Conservation (phyloP, 2,888 invertebrate species). For the Acheta domesticus region DNA sequence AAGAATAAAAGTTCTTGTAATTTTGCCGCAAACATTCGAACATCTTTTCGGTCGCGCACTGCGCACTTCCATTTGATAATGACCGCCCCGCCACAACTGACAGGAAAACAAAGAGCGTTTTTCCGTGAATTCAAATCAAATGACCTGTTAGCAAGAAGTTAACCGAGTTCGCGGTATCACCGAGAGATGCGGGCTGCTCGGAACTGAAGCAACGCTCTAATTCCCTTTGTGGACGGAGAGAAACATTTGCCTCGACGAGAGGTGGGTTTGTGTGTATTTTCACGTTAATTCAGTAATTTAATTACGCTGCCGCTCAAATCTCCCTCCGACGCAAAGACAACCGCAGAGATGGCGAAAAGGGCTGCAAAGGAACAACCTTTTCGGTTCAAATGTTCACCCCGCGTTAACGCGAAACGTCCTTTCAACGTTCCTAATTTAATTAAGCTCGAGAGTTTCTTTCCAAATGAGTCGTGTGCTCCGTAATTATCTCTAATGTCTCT, state of each 20-base stretch:
- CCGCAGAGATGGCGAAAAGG: neutral
- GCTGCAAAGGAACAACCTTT: neutral
- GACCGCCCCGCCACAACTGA: too few species aligned
- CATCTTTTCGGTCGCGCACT: too few species aligned
- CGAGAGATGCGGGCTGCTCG: too few species aligned
- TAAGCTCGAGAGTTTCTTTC: slow-evolving; percentile 4
- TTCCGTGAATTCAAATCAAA: too few species aligned
- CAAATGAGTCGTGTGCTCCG: slow-evolving; percentile 10
- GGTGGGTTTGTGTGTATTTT: neutral
- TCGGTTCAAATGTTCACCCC: slow-evolving; percentile 5
- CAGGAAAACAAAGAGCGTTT: too few species aligned
- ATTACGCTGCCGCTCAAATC: neutral
- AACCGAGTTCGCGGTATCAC: too few species aligned
- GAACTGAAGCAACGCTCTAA: neutral
- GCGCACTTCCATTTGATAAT: too few species aligned
- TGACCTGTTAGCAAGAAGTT: too few species aligned
- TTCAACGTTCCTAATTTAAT: neutral
- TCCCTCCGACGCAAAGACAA: slow-evolving; percentile 7
- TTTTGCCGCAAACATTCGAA: too few species aligned
- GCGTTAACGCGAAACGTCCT: neutral
- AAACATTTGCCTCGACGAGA: neutral
- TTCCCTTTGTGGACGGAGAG: neutral
- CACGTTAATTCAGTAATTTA: slow-evolving; percentile 8
- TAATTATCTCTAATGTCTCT: slow-evolving; percentile 18
- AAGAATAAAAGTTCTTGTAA: too few species aligned